Conservation (phyloP, 2,888 invertebrate genomes). For the Agriotes lineatus region DNA sequence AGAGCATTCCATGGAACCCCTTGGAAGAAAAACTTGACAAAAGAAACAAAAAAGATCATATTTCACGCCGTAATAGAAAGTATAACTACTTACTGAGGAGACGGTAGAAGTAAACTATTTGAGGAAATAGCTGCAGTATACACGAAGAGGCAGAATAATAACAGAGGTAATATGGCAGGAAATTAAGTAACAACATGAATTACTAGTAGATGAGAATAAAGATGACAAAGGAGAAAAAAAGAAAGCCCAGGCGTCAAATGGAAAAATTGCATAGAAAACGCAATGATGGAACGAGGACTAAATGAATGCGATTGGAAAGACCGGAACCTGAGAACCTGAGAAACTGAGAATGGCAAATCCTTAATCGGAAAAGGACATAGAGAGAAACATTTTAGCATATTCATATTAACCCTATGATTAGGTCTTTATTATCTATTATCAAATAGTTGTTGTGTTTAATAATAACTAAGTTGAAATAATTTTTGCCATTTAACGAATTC, state of each 20-base stretch:
- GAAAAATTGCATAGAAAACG: neutral
- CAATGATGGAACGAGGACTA: slow-evolving; percentile 1
- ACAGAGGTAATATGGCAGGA: neutral
- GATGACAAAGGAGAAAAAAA: neutral
- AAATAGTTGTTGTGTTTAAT: too few relatives aligned
- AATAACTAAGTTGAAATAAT: too few relatives aligned
- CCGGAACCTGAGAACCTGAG: neutral
- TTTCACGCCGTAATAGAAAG: neutral
- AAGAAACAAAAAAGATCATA: neutral
- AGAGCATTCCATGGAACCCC: too few relatives aligned
- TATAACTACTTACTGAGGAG: neutral
- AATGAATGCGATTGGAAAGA: neutral
- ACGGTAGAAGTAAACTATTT: neutral
- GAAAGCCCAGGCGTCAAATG: neutral
- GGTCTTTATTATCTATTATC: too few relatives aligned
- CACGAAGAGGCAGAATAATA: neutral
- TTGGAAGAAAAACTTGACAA: neutral
- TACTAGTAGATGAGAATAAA: neutral
- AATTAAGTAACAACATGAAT: neutral
- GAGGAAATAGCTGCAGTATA: neutral
- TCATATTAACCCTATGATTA: too few relatives aligned
- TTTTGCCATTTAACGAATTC: too few relatives aligned
- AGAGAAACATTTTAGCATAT: too few relatives aligned
- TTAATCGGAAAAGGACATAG: neutral
- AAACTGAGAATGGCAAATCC: neutral